Evolutionary conservation across 2,888 invertebrate genomes (phyloP).

Genomic region (Marasmarcha lunaedactyla): DNA sequence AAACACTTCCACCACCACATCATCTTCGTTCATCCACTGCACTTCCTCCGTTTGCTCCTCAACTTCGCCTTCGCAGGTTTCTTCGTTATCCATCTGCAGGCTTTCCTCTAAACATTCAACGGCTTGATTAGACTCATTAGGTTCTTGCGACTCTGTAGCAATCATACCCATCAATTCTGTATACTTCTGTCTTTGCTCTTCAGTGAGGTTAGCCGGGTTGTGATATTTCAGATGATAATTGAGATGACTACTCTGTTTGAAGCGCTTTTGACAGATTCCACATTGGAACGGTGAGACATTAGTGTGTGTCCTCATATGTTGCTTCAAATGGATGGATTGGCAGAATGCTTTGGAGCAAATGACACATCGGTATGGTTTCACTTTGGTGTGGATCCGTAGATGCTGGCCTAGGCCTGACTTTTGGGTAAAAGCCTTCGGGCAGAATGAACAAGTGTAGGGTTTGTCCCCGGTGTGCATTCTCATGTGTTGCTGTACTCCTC

Average conservation of each 20-base stretch:
- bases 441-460: constrained; percentile 7
- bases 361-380: constrained; percentile 49
- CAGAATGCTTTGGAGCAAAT: constrained; percentile 51
- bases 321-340: constrained; percentile 39
- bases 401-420: constrained; percentile 50
- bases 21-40: too few species aligned
- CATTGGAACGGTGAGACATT: constrained; percentile 36
- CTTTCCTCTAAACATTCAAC: too few species aligned
- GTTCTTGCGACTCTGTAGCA: neutral
- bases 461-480: constrained; percentile 4
- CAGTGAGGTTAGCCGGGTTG: constrained; percentile 31
- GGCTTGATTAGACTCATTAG: too few species aligned
- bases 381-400: constrained; percentile 39
- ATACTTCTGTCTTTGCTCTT: constrained; percentile 34
- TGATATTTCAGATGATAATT: constrained; percentile 55
- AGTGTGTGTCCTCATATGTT: constrained; percentile 36
- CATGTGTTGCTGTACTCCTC: constrained; percentile 49
- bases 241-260: constrained; percentile 53
- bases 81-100: too few species aligned
- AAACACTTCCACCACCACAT: too few species aligned
- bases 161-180: constrained; percentile 21
- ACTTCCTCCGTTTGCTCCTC: too few species aligned
- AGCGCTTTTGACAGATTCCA: constrained; percentile 29
- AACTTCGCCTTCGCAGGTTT: too few species aligned
- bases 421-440: constrained; percentile 5